Evolutionary conservation across 2,113 vertebrate species (phyloP).

Genomic region (Poeciliopsis turrubarensis): DNA sequence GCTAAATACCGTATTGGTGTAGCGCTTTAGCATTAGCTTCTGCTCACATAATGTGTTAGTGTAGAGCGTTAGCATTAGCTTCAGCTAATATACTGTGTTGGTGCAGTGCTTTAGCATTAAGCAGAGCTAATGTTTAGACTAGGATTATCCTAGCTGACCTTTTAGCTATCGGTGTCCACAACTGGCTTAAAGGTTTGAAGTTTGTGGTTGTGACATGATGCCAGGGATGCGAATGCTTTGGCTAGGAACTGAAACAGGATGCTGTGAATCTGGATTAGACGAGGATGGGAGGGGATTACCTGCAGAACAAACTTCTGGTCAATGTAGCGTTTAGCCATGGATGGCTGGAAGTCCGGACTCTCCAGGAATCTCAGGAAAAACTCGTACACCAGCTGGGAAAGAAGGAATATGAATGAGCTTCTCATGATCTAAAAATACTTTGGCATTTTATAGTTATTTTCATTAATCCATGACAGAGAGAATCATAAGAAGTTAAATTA

Average conservation of each 20-base stretch:
- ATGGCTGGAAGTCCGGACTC: conserved; percentile 93
- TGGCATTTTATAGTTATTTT: background rate
- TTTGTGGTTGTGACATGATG: background rate
- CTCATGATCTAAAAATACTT: background rate
- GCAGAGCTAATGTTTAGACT: too few species aligned
- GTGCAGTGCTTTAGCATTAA: too few species aligned
- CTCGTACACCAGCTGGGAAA: conserved; percentile 88
- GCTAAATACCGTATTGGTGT: too few species aligned
- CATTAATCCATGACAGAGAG: background rate
- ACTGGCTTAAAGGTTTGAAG: background rate
- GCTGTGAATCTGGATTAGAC: too few species aligned
- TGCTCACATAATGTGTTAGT: too few species aligned
- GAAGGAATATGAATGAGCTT: background rate
- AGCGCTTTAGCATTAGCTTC: too few species aligned
- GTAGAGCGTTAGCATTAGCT: too few species aligned
- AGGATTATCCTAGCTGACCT: too few species aligned
- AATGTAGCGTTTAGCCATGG: conserved; percentile 92
- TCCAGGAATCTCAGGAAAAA: conserved; percentile 94
- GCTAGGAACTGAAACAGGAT: background rate
- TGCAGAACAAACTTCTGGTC: conserved; percentile 94
- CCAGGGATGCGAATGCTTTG: background rate
- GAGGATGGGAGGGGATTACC: conserved; percentile 66
- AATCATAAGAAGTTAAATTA: background rate
- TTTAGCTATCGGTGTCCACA: too few species aligned
- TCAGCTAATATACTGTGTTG: too few species aligned